A percentile compares a stretch with the other conserved stretches of the same genome.
These are phyloP conservation scores for Sclerurus mexicanus DNA, from an alignment of 2,113 vertebrate genomes.

Conservation along the genomic window DNA sequence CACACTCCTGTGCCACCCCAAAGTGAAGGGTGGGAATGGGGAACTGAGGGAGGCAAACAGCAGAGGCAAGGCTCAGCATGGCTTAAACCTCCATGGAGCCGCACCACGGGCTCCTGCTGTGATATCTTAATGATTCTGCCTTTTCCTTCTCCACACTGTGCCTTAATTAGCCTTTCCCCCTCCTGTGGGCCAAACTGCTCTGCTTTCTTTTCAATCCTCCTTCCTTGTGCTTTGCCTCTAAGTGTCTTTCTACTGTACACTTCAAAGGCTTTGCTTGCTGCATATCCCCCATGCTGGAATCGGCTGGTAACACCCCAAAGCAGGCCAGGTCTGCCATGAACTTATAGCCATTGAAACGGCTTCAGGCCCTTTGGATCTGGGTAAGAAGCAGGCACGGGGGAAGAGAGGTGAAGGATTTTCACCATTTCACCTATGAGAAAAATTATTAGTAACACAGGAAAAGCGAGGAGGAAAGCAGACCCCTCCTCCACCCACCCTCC, in stretches of 20 bases:
- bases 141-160: background rate
- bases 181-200: slow-evolving; percentile 60
- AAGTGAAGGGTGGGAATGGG: background rate
- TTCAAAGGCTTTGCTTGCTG: slow-evolving; percentile 38
- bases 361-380: background rate
- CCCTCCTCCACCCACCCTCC: slow-evolving; percentile 18
- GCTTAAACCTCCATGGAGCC: slow-evolving; percentile 7
- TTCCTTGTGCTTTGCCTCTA: slow-evolving; percentile 11
- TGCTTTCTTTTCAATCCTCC: slow-evolving; percentile 37
- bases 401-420: slow-evolving; percentile 11
- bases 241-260: slow-evolving; percentile 49
- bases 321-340: background rate
- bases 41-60: background rate
- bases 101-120: background rate
- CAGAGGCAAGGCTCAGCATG: background rate
- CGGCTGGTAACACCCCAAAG: background rate
- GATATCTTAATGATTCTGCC: slow-evolving; percentile 51
- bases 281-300: background rate
- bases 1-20: background rate
- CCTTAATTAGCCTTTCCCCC: slow-evolving; percentile 51
- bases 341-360: background rate
- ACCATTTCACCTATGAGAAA: slow-evolving; percentile 21
- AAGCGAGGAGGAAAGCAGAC: background rate
- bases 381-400: background rate
- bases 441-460: slow-evolving; percentile 53